Conservation (phyloP, 2,797 vertebrate genomes). For the Dipus sagitta region DNA sequence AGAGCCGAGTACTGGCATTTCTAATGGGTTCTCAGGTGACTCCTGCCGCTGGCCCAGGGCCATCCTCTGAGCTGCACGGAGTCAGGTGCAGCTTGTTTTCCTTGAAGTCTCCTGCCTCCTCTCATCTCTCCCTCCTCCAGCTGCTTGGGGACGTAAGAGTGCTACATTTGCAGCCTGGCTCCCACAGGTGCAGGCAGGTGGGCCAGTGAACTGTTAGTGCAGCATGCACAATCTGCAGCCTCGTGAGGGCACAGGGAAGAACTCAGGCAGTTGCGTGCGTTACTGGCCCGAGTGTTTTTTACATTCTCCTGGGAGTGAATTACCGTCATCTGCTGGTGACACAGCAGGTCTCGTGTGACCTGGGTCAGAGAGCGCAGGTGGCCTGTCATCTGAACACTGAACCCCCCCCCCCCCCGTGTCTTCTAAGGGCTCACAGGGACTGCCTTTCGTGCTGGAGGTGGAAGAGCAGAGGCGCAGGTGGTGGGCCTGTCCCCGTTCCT, state of each 20-base stretch:
- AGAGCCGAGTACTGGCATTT: background rate
- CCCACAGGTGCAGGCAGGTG: background rate
- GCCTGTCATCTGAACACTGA: constrained; percentile 34
- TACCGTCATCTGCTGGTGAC: constrained; percentile 58
- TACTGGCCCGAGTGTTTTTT: background rate
- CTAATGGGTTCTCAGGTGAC: background rate
- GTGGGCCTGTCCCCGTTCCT: background rate
- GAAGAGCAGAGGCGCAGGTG: constrained; percentile 8
- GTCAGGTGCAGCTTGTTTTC: background rate
- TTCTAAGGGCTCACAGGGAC: background rate
- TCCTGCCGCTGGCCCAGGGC: background rate
- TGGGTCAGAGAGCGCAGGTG: background rate
- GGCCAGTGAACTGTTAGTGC: constrained; percentile 35
- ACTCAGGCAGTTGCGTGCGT: background rate
- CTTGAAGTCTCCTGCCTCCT: background rate
- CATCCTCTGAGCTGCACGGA: background rate
- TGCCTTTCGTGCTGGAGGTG: background rate
- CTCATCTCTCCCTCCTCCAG: background rate
- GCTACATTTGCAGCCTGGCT: constrained; percentile 33
- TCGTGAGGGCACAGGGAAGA: background rate
- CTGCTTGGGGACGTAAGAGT: background rate
- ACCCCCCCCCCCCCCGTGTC: background rate
- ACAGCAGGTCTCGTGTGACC: background rate
- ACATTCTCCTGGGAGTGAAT: constrained; percentile 1
- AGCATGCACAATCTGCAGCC: background rate